Conservation (phyloP, 2,797 vertebrate genomes). For the Petrocephalus sullivani region DNA sequence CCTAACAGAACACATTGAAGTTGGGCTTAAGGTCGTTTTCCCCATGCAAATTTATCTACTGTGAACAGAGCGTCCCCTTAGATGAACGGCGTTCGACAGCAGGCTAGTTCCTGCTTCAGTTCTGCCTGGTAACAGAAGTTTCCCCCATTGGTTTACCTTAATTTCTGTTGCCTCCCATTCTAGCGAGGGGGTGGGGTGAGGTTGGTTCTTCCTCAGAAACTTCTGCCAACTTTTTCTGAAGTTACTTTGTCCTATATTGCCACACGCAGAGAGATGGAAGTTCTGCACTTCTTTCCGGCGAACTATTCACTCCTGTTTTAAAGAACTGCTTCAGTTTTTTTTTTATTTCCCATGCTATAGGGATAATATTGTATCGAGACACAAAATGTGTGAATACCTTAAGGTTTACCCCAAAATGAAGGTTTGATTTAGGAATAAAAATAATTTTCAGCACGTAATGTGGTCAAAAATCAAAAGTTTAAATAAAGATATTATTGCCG, state of each 20-base stretch:
- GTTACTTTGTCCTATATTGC: conserved; percentile 37
- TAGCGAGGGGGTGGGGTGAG: not conserved
- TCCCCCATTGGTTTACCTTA: conserved; percentile 72
- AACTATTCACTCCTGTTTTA: not conserved
- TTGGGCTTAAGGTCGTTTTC: not conserved
- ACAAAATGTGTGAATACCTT: not conserved
- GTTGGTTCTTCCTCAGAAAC: conserved; percentile 28
- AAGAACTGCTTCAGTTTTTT: not conserved
- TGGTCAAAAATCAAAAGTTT: not conserved
- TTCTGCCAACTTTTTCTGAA: conserved; percentile 35
- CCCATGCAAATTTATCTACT: conserved; percentile 37
- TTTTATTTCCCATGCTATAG: not conserved
- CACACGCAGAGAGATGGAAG: conserved; percentile 31
- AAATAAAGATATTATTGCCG: not conserved
- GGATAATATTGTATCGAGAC: not conserved
- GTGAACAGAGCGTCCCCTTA: conserved; percentile 33
- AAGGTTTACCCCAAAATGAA: not conserved
- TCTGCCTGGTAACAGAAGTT: conserved; percentile 89
- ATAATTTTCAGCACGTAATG: not conserved
- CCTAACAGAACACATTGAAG: not conserved
- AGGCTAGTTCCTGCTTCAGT: conserved; percentile 48
- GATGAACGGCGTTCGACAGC: conserved; percentile 32
- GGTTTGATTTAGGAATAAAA: not conserved
- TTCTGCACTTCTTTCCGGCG: conserved; percentile 9
- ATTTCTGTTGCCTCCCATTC: conserved; percentile 68